Conservation (phyloP, 2,888 invertebrate species). For the Onthophagus sagittarius region DNA sequence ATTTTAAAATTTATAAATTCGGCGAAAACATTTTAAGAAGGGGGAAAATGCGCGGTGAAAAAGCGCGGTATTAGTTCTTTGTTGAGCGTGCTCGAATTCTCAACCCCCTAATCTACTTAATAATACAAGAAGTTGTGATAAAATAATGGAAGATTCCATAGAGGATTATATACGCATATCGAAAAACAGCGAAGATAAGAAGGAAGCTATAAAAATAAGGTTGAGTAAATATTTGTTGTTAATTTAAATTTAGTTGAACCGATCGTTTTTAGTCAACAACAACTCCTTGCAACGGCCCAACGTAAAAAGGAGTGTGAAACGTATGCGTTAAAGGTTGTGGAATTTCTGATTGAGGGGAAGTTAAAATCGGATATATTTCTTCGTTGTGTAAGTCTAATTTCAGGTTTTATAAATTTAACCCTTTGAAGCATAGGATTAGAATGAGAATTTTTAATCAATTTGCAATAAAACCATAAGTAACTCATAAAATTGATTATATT, state of each 20-base stretch:
- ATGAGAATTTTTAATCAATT: too few species aligned
- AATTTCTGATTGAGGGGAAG: slow-evolving; percentile 63
- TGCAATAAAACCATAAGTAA: too few species aligned
- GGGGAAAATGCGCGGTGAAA: too few species aligned
- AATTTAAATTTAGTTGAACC: neutral
- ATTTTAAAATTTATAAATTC: too few species aligned
- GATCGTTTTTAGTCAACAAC: slow-evolving; percentile 31
- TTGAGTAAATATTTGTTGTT: slow-evolving; percentile 16
- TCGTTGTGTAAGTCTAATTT: slow-evolving; percentile 45
- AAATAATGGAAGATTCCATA: slow-evolving; percentile 42
- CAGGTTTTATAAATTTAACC: too few species aligned
- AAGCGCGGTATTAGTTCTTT: too few species aligned
- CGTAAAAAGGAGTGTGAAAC: slow-evolving; percentile 69
- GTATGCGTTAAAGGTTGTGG: slow-evolving; percentile 69
- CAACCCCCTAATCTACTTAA: too few species aligned
- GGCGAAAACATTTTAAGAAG: too few species aligned
- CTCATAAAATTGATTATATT: too few species aligned
- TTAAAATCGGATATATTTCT: slow-evolving; percentile 53
- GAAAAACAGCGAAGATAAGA: slow-evolving; percentile 31
- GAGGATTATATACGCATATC: slow-evolving; percentile 42
- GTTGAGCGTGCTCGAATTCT: too few species aligned
- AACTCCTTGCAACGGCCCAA: slow-evolving; percentile 34
- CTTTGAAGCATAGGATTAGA: too few species aligned
- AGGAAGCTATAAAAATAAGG: slow-evolving; percentile 31
- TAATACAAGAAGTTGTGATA: neutral